Conservation (phyloP, 2,888 invertebrate species). For the Drosophila mercatorum region DNA sequence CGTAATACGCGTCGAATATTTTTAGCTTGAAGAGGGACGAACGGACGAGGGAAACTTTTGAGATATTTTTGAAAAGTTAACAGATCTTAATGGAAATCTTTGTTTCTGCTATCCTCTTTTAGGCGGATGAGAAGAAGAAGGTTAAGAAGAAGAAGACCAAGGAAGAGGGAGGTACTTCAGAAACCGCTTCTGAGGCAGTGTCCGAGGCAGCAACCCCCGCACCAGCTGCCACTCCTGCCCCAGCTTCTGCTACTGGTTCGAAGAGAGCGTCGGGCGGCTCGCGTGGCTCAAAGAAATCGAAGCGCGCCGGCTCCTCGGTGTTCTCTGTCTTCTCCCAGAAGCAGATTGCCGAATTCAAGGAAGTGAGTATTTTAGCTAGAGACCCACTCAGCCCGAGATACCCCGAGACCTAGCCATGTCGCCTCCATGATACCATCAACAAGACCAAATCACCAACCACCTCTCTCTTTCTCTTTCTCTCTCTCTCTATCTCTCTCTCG, state of each 20-base stretch:
- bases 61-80: slow-evolving; percentile 30
- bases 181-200: slow-evolving; percentile 87
- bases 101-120: slow-evolving; percentile 25
- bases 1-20: slow-evolving; percentile 58
- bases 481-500: slow-evolving; percentile 41
- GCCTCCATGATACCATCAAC: slow-evolving; percentile 43
- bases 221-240: slow-evolving; percentile 89
- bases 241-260: slow-evolving; percentile 89
- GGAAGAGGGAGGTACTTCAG: slow-evolving; percentile 87
- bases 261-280: slow-evolving; percentile 92
- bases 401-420: slow-evolving; percentile 27
- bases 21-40: slow-evolving; percentile 19
- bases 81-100: background rate
- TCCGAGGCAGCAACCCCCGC: slow-evolving; percentile 88
- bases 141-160: slow-evolving; percentile 94
- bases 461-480: slow-evolving; percentile 66
- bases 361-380: slow-evolving; percentile 86
- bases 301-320: slow-evolving; percentile 96
- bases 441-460: slow-evolving; percentile 76
- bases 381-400: slow-evolving; percentile 13
- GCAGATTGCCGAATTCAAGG: slow-evolving; percentile 98
- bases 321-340: slow-evolving; percentile 98
- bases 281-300: slow-evolving; percentile 87
- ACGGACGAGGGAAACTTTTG: slow-evolving; percentile 14
- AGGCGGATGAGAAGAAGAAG: slow-evolving; percentile 98